Conservation (phyloP, 2,888 invertebrate species). For the Argynnis bischoffii region DNA sequence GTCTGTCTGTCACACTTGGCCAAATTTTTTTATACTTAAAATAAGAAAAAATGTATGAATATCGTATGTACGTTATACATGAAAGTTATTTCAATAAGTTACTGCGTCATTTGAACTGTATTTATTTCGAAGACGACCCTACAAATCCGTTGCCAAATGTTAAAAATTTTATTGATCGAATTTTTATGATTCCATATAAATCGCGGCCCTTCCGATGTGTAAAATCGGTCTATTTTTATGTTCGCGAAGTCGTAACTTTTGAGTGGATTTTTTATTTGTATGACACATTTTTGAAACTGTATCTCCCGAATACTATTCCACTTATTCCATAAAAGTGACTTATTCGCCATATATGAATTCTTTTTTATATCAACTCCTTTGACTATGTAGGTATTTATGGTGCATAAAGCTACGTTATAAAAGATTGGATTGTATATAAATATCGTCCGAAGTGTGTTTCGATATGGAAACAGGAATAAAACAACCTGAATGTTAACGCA, state of each 20-base stretch:
- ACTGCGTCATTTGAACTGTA: constrained; percentile 12
- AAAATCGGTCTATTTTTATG: constrained; percentile 76
- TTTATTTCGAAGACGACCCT: constrained; percentile 44
- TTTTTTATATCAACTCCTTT: constrained; percentile 30
- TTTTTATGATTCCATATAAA: constrained; percentile 71
- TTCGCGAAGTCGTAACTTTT: constrained; percentile 65
- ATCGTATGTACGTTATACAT: not conserved
- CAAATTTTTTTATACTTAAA: no score
- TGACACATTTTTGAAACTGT: constrained; percentile 66
- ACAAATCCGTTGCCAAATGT: constrained; percentile 58
- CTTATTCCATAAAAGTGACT: constrained; percentile 11
- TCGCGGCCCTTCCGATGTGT: constrained; percentile 69
- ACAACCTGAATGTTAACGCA: constrained; percentile 30
- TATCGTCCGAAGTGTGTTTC: constrained; percentile 31
- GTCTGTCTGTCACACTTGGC: no score
- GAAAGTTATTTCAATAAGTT: constrained; percentile 7
- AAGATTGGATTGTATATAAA: constrained; percentile 27
- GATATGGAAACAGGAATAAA: constrained; percentile 37
- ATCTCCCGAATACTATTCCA: constrained; percentile 39
- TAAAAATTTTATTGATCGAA: constrained; percentile 72
- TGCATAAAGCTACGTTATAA: constrained; percentile 27
- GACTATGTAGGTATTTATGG: constrained; percentile 32
- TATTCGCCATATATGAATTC: constrained; percentile 19
- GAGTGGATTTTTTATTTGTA: constrained; percentile 71
- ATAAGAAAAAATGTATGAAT: not conserved